A percentile compares a stretch with the other conserved stretches of the same genome.
These are phyloP conservation scores for Varanus komodoensis DNA, from an alignment of 2,113 vertebrate genomes.

Conservation along the genomic window DNA sequence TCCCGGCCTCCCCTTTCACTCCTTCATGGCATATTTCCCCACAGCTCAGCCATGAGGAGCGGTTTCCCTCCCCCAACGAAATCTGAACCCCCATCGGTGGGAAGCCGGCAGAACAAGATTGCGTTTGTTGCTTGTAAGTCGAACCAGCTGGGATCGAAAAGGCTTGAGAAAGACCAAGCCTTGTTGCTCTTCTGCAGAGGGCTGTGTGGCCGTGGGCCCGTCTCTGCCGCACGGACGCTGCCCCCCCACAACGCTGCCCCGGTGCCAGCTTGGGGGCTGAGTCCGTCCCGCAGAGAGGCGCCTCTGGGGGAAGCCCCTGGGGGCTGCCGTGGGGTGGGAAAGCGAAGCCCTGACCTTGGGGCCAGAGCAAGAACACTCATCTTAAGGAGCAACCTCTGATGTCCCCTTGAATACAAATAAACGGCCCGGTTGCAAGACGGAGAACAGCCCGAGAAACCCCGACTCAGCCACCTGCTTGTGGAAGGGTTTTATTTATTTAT, in stretches of 20 bases:
- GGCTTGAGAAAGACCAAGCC: background rate
- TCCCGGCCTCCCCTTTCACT: background rate
- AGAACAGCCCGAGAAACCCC: too few relatives aligned
- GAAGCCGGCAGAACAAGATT: slow-evolving; percentile 6
- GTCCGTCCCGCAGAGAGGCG: background rate
- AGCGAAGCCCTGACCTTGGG: too few relatives aligned
- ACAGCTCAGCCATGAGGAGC: background rate
- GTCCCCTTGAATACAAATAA: background rate
- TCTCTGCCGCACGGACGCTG: background rate
- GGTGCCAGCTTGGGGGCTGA: background rate
- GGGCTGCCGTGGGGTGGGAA: background rate
- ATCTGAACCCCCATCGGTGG: slow-evolving; percentile 7
- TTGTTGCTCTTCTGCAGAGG: background rate
- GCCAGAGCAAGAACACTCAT: background rate
- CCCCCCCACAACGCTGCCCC: background rate
- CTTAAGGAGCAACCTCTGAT: background rate
- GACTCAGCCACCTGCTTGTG: too few relatives aligned
- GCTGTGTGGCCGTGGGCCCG: background rate
- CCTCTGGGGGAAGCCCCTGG: background rate
- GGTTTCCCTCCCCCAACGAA: background rate
- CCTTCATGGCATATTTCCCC: background rate
- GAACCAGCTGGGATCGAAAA: slow-evolving; percentile 17
- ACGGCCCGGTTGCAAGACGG: background rate
- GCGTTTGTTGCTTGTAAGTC: slow-evolving; percentile 17
- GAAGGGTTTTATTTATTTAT: too few relatives aligned